A percentile compares a stretch with the other conserved stretches of the same genome.
phyloP scores from a whole-genome alignment of 2,888 invertebrate genomes.

The Neoscelio sp. region DNA sequence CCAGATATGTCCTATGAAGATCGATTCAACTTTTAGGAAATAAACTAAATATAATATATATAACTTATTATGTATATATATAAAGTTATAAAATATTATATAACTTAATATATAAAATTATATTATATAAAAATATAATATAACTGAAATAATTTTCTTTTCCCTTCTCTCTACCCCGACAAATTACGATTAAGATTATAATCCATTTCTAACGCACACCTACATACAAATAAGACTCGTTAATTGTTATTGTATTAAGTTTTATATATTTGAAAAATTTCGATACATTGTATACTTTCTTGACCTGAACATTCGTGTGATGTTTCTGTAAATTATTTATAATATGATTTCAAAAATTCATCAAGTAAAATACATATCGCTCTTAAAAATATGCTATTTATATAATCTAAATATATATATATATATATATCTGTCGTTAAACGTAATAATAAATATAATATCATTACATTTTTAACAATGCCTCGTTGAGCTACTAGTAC shows the following conservation, averaged over 20 bases:
- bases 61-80: too few species aligned
- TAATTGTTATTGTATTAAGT: conserved; percentile 16
- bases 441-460: conserved; percentile 62
- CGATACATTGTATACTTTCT: conserved; percentile 23
- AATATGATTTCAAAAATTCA: conserved; percentile 18
- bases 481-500: conserved; percentile 64
- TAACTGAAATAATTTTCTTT: too few species aligned
- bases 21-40: too few species aligned
- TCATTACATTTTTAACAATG: conserved; percentile 67
- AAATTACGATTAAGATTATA: too few species aligned
- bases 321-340: conserved; percentile 46
- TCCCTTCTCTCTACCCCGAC: too few species aligned
- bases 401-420: conserved; percentile 14
- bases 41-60: too few species aligned
- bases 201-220: too few species aligned
- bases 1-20: too few species aligned
- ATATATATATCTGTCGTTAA: conserved; percentile 40
- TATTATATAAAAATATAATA: too few species aligned
- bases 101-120: too few species aligned
- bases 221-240: neutral
- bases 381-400: conserved; percentile 28
- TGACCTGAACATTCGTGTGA: conserved; percentile 34
- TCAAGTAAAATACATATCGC: neutral
- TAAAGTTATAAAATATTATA: too few species aligned
- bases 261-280: conserved; percentile 38